Base-by-base conservation (phyloP, 2,113 vertebrate species). In the Entelurus aequoreus region DNA sequence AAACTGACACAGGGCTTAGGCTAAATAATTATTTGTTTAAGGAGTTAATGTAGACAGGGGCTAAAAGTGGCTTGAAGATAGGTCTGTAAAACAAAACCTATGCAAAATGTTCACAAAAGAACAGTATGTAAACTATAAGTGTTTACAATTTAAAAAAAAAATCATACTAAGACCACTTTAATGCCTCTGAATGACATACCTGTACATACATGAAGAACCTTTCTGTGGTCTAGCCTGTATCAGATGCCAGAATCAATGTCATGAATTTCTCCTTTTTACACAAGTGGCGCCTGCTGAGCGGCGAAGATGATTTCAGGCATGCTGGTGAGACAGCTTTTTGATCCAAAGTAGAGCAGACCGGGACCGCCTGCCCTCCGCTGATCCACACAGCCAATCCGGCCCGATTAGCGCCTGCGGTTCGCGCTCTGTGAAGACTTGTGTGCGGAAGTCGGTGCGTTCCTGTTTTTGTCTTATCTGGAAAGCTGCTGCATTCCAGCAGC, bases 381-480 rank as follows among this genome's bases (percentile, higher is more conserved):
- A 78, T 77, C 64, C 53, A 54, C 60, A 49, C 63, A 62, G 16
- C 56, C 5, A 51, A 64, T 70, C 15, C 55, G 72, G 56, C 42
- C 63, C 76, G 15, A 74, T 83, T 81, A 85, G 65, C 57, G 67
- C 67, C 66, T 66, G 68, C 60, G 19, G 71, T 65, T 74, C 56
- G 52, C 65, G 28, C 48, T 46, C 52, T 51, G 63, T 60, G 51
- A 60, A 58, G 47, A 55, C 53, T 48, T 6, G 66, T 60, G n/a
- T 21, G 66, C 57, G 61, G 53, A 75, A 68, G 56, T 65, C 68
- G 54, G 55, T 11, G 71, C 66, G 57, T 52, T 16, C 59, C 70
- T 28, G 28, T 61, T 71, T 49, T 46, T 35, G 60, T 59, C 64
- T 75, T 68, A 72, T 52, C 64, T 49, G 4, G 37, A 74, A 79